phyloP scores from a whole-genome alignment of 2,113 vertebrate genomes.

The Pollimyrus isidori region DNA sequence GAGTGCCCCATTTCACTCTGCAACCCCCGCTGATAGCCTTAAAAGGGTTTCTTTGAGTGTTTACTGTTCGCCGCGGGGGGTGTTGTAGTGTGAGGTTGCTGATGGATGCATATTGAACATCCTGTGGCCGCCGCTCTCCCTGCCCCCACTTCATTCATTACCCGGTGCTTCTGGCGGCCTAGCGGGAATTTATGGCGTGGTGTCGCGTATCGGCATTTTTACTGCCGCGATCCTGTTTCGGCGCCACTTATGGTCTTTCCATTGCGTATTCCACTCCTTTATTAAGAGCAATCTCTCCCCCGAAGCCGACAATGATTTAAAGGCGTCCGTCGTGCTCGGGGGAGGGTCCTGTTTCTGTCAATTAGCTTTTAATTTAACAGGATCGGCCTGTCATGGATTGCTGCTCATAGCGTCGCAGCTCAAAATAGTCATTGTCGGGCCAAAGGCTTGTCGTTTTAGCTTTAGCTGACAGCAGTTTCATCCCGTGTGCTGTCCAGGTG shows the following conservation, averaged over 20 bases:
- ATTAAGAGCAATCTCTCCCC: constrained; percentile 18
- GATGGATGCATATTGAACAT: constrained; percentile 56
- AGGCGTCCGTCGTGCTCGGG: not conserved
- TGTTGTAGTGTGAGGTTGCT: constrained; percentile 16
- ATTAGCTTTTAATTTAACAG: constrained; percentile 19
- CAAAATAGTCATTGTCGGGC: not conserved
- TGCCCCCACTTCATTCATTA: constrained; percentile 52
- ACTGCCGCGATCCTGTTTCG: constrained; percentile 58
- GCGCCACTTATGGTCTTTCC: constrained; percentile 50
- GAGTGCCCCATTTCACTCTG: not conserved
- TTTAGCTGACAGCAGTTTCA: not conserved
- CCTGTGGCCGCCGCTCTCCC: constrained; percentile 38
- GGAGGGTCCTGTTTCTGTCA: not conserved
- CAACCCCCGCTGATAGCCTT: not conserved
- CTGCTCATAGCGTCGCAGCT: not conserved
- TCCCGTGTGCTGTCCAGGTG: not conserved
- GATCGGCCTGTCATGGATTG: not conserved
- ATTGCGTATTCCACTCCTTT: constrained; percentile 25
- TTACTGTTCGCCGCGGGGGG: not conserved
- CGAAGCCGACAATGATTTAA: not conserved
- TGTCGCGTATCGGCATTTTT: constrained; percentile 60
- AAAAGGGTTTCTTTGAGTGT: not conserved
- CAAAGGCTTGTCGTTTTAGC: not conserved
- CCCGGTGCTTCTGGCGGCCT: constrained; percentile 18
- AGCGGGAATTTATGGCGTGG: constrained; percentile 41